Evolutionary conservation across 2,888 invertebrate genomes (phyloP), one percentile per base, ranked within the genome.

Genomic region (Caenorhabditis sp.): DNA sequence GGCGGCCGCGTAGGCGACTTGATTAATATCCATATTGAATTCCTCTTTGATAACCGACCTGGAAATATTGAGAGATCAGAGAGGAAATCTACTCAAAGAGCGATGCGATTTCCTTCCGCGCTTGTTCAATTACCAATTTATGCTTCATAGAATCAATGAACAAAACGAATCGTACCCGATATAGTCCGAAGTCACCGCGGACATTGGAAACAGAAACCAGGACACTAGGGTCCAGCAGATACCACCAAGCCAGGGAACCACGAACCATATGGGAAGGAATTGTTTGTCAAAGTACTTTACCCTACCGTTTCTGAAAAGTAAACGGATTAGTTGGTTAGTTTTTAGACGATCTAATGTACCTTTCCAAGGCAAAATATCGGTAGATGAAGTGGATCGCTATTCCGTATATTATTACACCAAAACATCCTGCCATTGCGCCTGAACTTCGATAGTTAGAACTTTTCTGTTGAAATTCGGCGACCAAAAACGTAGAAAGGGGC

Each of bases 401-500:
- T 15, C 58, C 66, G 35, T 59, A 61, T 24, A 66, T 65, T 5
- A 61, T 61, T 20, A 66, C 65, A 27, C 65, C 65, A 22, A 74
- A 74, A 15, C 65, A 66, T 5, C 73, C 73, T 4, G 70, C 70
- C 70, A 70, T 70, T 9, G 45, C 59, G 13, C 59, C 66, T 66
- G n/a, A n/a, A n/a, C n/a, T n/a, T n/a, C n/a, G n/a, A n/a, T n/a
- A n/a, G n/a, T n/a, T n/a, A n/a, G n/a, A n/a, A n/a, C n/a, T n/a
- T n/a, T n/a, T n/a, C n/a, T n/a, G n/a, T n/a, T n/a, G n/a, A n/a
- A n/a, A n/a, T n/a, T n/a, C n/a, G n/a, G n/a, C n/a, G n/a, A n/a
- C n/a, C n/a, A n/a, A n/a, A n/a, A n/a, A n/a, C n/a, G n/a, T n/a
- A n/a, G n/a, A n/a, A n/a, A n/a, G n/a, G n/a, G n/a, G n/a, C n/a